phyloP scores from a whole-genome alignment of 2,797 vertebrate species.

The Apodemus agrarius region DNA sequence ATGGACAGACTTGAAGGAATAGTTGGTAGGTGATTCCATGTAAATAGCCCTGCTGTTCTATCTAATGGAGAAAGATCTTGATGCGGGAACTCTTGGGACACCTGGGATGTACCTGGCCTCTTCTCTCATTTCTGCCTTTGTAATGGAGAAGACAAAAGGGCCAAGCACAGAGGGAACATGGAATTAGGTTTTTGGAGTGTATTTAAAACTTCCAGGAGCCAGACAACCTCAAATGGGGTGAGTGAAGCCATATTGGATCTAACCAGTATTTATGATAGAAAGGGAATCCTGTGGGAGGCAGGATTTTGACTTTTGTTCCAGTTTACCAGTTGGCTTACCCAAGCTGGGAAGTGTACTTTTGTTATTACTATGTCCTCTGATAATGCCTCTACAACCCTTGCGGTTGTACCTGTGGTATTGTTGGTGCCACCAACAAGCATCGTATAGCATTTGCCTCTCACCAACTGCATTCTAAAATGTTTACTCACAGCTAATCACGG shows the following conservation, averaged over 20 bases:
- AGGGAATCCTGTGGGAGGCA: no score
- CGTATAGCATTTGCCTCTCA: fast-evolving
- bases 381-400: no score
- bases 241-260: not conserved
- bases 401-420: not conserved
- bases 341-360: not conserved
- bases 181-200: not conserved
- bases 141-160: not conserved
- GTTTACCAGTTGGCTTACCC: not conserved
- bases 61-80: not conserved
- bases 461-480: not conserved
- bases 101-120: not conserved
- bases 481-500: not conserved
- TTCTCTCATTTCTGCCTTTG: not conserved
- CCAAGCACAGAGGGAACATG: not conserved
- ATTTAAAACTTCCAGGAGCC: not conserved
- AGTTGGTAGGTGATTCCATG: not conserved
- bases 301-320: not conserved
- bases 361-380: not conserved
- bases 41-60: not conserved
- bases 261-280: not conserved
- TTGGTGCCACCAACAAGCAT: not conserved
- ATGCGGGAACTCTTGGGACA: not conserved
- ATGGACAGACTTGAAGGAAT: not conserved
- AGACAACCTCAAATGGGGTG: not conserved